These are phyloP conservation scores for Penaeus japonicus DNA, from an alignment of 1,140 invertebrate genomes.

Conservation along the genomic window DNA sequence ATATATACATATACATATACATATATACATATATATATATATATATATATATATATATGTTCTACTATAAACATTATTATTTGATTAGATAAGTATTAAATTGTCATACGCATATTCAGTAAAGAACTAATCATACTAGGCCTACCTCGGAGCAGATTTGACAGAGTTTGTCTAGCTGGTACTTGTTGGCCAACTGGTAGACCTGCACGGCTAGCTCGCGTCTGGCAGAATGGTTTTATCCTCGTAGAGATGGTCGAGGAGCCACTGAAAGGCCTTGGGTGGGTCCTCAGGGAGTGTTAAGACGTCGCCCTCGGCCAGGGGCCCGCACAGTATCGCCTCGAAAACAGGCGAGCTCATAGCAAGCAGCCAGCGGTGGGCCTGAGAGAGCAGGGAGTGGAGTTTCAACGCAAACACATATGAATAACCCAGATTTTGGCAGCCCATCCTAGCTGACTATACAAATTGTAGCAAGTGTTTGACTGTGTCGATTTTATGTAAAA, in stretches of 20 bases:
- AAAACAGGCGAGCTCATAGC: constrained; percentile 52
- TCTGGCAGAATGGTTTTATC: constrained; percentile 9
- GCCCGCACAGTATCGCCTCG: constrained; percentile 24
- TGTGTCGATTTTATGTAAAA: too few species aligned
- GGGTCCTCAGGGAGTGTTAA: constrained; percentile 26
- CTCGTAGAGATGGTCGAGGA: constrained; percentile 45
- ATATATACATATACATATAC: too few species aligned
- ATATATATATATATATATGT: too few species aligned
- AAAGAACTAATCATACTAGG: too few species aligned
- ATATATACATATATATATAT: too few species aligned
- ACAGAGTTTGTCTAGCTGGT: constrained; percentile 30
- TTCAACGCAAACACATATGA: too few species aligned
- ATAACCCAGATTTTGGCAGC: too few species aligned
- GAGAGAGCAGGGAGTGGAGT: background rate
- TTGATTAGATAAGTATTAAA: too few species aligned
- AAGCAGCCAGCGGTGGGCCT: constrained; percentile 45
- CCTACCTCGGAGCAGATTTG: constrained; percentile 22
- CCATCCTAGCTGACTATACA: too few species aligned
- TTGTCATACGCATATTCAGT: too few species aligned
- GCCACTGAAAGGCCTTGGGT: constrained; percentile 28
- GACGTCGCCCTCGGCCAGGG: background rate
- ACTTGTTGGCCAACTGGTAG: constrained; percentile 39
- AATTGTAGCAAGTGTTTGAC: too few species aligned
- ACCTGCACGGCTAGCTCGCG: constrained; percentile 24
- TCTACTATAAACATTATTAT: too few species aligned